These are phyloP conservation scores for Sapajus apella DNA, from an alignment of 2,113 vertebrate species.

Conservation along the genomic window DNA sequence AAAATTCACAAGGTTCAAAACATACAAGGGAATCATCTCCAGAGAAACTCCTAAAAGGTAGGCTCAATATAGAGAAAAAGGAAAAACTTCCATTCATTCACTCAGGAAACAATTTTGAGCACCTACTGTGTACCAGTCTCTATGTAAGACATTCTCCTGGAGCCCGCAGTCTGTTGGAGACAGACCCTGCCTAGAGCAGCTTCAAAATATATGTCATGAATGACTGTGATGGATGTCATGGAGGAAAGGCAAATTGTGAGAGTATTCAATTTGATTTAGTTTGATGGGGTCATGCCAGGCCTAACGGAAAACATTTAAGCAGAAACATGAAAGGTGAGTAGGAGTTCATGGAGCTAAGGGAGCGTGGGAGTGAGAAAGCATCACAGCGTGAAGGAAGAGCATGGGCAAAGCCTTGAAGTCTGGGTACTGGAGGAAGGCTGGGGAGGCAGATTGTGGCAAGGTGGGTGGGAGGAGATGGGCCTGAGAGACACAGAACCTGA, in stretches of 20 bases:
- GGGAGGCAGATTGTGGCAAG: not conserved
- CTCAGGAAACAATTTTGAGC: not conserved
- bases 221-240: not conserved
- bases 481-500: not conserved
- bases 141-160: not conserved
- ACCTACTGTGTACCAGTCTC: not conserved
- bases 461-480: not conserved
- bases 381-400: not conserved
- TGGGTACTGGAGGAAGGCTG: not conserved
- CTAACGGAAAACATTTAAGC: not conserved
- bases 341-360: not conserved
- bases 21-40: not conserved
- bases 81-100: not conserved
- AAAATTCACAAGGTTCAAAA: constrained; percentile 31
- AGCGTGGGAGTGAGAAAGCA: not conserved
- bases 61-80: not conserved
- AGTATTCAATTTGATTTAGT: not conserved
- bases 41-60: not conserved
- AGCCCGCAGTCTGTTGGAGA: too few relatives aligned
- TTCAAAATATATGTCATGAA: not conserved
- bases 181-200: not conserved
- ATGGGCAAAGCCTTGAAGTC: not conserved
- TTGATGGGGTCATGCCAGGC: not conserved
- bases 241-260: not conserved
- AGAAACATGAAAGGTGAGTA: not conserved